These are phyloP conservation scores for Pantherophis guttatus DNA, from an alignment of 2,113 vertebrate genomes.

Conservation along the genomic window DNA sequence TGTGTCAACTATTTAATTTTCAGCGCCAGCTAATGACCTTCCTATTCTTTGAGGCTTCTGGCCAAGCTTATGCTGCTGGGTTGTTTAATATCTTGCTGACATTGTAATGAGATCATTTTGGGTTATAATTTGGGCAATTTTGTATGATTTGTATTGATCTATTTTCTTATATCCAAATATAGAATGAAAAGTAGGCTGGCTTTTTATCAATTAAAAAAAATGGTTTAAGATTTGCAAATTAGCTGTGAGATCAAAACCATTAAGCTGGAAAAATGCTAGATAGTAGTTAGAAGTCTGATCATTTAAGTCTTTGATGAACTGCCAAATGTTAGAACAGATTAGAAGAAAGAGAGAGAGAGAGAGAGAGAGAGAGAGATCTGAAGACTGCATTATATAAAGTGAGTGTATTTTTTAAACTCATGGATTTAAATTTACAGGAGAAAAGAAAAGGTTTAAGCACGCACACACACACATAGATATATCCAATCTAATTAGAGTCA, in stretches of 20 bases:
- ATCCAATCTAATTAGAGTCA: neutral
- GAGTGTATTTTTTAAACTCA: neutral
- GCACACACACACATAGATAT: neutral
- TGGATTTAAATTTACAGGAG: neutral
- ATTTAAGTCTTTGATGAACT: neutral
- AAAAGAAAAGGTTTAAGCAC: neutral
- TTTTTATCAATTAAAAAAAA: neutral
- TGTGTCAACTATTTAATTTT: neutral
- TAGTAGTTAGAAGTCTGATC: neutral
- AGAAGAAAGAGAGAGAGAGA: neutral
- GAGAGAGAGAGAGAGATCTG: neutral
- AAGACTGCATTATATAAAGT: neutral
- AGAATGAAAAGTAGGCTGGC: neutral
- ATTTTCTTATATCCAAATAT: neutral
- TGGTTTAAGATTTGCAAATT: neutral
- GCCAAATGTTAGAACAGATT: neutral
- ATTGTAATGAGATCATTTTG: neutral
- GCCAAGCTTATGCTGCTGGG: neutral
- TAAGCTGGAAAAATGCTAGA: neutral
- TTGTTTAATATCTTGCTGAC: neutral
- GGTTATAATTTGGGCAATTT: neutral
- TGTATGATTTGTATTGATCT: neutral
- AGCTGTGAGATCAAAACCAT: neutral
- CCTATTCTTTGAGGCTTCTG: neutral
- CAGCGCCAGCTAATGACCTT: neutral